phyloP scores from a whole-genome alignment of 2,888 invertebrate species.

The Eupithecia dodoneata region DNA sequence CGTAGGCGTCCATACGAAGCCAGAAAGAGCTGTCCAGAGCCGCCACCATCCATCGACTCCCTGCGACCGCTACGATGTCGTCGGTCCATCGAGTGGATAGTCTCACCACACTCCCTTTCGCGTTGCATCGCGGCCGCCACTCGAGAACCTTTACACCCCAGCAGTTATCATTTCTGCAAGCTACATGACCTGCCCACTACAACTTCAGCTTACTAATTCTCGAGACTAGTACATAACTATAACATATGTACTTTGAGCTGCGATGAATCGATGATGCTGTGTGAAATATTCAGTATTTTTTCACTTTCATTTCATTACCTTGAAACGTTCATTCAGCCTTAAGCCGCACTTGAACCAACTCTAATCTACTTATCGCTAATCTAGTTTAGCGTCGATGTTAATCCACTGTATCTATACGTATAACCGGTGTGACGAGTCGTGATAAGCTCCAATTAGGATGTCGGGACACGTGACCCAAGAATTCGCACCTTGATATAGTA shows the following conservation, averaged over 20 bases:
- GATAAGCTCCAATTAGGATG: constrained; percentile 21
- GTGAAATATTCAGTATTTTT: not conserved
- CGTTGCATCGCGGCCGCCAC: too few relatives aligned
- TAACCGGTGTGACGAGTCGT: constrained; percentile 16
- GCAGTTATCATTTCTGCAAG: too few relatives aligned
- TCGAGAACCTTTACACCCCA: too few relatives aligned
- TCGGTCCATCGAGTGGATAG: too few relatives aligned
- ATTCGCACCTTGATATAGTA: constrained; percentile 19
- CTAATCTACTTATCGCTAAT: constrained; percentile 25
- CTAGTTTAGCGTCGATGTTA: constrained; percentile 18
- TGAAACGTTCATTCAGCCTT: not conserved
- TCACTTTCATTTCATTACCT: not conserved
- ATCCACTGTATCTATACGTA: constrained; percentile 9
- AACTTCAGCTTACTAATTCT: too few relatives aligned
- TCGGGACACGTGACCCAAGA: constrained; percentile 12
- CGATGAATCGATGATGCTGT: not conserved
- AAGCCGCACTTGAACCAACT: not conserved
- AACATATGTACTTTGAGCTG: not conserved
- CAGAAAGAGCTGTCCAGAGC: too few relatives aligned
- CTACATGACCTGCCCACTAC: too few relatives aligned
- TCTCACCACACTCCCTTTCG: too few relatives aligned
- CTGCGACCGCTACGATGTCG: too few relatives aligned
- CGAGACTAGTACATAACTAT: too few relatives aligned
- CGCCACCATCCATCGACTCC: too few relatives aligned
- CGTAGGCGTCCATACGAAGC: too few relatives aligned